Conservation (phyloP, 2,113 vertebrate species). For the Eubucco bourcierii region DNA sequence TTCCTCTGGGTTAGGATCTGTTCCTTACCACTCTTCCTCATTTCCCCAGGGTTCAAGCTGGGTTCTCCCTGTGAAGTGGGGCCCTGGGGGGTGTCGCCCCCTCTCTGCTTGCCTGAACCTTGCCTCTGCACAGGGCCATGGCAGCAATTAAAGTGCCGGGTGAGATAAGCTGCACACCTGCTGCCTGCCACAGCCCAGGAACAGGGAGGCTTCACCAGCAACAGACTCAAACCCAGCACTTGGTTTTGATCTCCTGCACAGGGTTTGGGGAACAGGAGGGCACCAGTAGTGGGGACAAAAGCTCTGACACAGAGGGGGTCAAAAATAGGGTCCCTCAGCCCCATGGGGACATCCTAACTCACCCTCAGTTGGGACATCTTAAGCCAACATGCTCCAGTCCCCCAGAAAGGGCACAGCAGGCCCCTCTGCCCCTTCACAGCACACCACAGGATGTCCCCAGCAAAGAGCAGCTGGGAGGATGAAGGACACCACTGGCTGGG, state of each 20-base stretch:
- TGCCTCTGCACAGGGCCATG: not conserved
- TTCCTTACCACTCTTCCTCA: not conserved
- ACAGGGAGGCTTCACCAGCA: not conserved
- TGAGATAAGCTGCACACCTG: not conserved
- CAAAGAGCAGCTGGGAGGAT: not conserved
- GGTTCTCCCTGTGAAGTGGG: not conserved
- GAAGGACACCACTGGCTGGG: not conserved
- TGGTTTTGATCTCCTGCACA: not conserved
- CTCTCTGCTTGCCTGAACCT: not conserved
- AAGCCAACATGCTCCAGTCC: not conserved
- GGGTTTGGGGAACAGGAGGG: not conserved
- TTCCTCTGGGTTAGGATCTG: not conserved
- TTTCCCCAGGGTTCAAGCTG: not conserved
- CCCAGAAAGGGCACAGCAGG: not conserved
- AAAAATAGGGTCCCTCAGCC: not conserved
- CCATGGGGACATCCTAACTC: not conserved
- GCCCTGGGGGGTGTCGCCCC: not conserved
- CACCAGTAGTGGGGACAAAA: not conserved
- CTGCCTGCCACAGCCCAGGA: not conserved
- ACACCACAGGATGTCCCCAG: not conserved
- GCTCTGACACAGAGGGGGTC: not conserved
- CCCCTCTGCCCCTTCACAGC: not conserved
- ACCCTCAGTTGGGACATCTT: not conserved
- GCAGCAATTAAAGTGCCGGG: not conserved
- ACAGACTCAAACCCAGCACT: not conserved